A percentile compares a stretch with the other conserved stretches of the same genome.
phyloP scores from a whole-genome alignment of 2,888 invertebrate genomes.

The Ectobius pallidus region DNA sequence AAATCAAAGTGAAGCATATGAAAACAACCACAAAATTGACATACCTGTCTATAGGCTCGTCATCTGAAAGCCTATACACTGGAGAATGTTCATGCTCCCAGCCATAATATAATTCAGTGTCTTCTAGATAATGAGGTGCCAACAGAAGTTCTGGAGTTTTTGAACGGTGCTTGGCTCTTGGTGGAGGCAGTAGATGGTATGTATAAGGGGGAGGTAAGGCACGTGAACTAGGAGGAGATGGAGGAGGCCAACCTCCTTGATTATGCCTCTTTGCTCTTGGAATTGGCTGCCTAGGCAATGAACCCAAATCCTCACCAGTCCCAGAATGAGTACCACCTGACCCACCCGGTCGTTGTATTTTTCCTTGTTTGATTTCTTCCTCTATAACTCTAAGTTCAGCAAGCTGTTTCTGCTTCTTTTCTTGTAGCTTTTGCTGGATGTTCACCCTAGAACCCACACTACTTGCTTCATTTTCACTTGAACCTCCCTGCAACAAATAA shows the following conservation, averaged over 20 bases:
- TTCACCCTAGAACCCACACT: constrained; percentile 78
- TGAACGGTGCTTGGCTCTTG: constrained; percentile 66
- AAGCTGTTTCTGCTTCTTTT: constrained; percentile 86
- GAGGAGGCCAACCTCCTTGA: constrained; percentile 58
- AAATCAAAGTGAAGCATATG: too few relatives aligned
- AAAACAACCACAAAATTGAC: too few relatives aligned
- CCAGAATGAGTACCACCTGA: constrained; percentile 34
- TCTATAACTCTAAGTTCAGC: constrained; percentile 82
- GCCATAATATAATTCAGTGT: constrained; percentile 59
- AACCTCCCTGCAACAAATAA: constrained; percentile 60
- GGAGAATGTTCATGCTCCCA: constrained; percentile 53
- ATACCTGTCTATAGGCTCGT: constrained; percentile 48
- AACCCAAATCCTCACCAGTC: constrained; percentile 38
- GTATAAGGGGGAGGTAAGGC: constrained; percentile 49
- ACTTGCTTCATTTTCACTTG: constrained; percentile 76
- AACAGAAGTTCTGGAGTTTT: constrained; percentile 80
- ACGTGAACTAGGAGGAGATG: constrained; percentile 47
- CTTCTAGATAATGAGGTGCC: constrained; percentile 73
- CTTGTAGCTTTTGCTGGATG: constrained; percentile 85
- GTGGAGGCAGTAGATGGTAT: constrained; percentile 55
- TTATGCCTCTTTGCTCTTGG: constrained; percentile 72
- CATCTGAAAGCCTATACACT: constrained; percentile 47
- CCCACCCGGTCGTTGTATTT: constrained; percentile 55
- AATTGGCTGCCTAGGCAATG: constrained; percentile 66
- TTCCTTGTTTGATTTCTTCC: constrained; percentile 86